A percentile compares a stretch with the other conserved stretches of the same genome.
phyloP scores from a whole-genome alignment of 1,140 invertebrate species.

The Colletes latitarsis region DNA sequence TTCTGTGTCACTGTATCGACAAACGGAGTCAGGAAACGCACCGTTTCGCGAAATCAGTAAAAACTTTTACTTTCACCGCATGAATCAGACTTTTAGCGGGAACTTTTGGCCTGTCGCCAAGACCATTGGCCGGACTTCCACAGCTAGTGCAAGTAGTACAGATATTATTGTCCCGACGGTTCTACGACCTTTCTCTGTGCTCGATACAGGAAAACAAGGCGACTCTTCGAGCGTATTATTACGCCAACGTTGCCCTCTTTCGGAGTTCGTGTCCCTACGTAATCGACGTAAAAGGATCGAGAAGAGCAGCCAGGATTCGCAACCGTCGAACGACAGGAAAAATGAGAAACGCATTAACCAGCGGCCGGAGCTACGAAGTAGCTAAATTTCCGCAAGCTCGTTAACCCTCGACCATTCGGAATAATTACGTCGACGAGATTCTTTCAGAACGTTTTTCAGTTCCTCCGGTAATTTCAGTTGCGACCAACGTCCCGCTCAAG shows the following conservation, averaged over 20 bases:
- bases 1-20: background rate
- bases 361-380: background rate
- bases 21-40: background rate
- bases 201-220: slow-evolving; percentile 17
- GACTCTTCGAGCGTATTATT: background rate
- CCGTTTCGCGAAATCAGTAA: slow-evolving; percentile 24
- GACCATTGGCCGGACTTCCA: slow-evolving; percentile 18
- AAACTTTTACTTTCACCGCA: slow-evolving; percentile 44
- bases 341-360: slow-evolving; percentile 2
- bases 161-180: slow-evolving; percentile 31
- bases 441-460: background rate
- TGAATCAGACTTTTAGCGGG: slow-evolving; percentile 39
- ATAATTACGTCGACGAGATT: slow-evolving; percentile 7
- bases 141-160: slow-evolving; percentile 28
- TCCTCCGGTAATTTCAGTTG: background rate
- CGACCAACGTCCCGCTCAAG: too few species aligned
- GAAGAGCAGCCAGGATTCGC: too few species aligned
- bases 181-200: slow-evolving; percentile 10
- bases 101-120: slow-evolving; percentile 41
- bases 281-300: background rate
- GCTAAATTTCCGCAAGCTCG: slow-evolving; percentile 18
- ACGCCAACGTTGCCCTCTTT: background rate
- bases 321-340: background rate
- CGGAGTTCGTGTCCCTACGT: background rate
- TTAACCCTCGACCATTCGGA: slow-evolving; percentile 20